Percentiles rank a stretch among this genome's conserved stretches.
phyloP scores from a whole-genome alignment of 2,888 invertebrate species.

The Acanthosepion esculentum region DNA sequence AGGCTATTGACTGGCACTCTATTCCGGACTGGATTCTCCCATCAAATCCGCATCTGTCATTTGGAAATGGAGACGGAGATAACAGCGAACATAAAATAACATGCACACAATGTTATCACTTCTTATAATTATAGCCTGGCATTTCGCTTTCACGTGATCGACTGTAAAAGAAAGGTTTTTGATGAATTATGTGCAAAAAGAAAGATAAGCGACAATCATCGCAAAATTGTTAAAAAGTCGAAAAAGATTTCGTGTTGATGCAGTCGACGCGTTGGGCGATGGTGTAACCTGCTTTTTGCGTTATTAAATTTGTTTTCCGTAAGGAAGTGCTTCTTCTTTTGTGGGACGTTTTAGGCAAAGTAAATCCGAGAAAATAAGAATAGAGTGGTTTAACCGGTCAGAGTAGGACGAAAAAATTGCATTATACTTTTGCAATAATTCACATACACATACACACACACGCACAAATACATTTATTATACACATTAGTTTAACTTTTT shows the following conservation, averaged over 20 bases:
- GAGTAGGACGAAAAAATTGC: background rate
- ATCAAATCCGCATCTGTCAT: background rate
- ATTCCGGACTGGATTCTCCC: background rate
- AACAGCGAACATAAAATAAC: background rate
- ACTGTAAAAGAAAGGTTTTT: background rate
- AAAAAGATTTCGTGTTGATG: background rate
- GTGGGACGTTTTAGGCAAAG: background rate
- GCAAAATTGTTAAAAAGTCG: background rate
- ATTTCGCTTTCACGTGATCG: background rate
- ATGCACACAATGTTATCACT: background rate
- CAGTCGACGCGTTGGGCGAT: background rate
- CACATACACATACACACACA: background rate
- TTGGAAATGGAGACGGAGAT: background rate
- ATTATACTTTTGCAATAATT: background rate
- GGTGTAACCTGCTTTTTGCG: conserved; percentile 14
- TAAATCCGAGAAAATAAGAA: background rate
- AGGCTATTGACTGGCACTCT: background rate
- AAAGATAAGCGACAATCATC: background rate
- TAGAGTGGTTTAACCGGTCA: background rate
- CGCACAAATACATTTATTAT: too few species aligned
- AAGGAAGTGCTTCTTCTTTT: background rate
- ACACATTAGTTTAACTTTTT: too few species aligned
- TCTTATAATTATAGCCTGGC: background rate
- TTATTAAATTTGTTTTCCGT: background rate
- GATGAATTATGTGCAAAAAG: background rate